phyloP scores from a whole-genome alignment of 2,888 invertebrate species.

The Acrobasis repandana region DNA sequence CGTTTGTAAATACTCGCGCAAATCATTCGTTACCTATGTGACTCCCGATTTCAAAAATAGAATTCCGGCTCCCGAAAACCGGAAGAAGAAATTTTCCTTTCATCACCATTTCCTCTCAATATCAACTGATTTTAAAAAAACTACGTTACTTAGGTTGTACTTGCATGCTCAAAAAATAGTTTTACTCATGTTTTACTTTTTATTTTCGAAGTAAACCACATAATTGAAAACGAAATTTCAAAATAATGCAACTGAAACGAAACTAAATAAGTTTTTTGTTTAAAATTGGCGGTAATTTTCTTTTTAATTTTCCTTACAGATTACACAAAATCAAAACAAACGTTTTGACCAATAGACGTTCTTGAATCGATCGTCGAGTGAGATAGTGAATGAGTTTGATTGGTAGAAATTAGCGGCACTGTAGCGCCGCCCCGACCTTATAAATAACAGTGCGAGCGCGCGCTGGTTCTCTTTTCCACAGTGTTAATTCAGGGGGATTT shows the following conservation, averaged over 20 bases:
- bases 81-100: no score
- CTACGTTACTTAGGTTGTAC: no score
- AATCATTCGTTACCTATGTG: no score
- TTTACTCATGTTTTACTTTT: no score
- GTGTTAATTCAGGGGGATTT: constrained; percentile 76
- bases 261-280: constrained; percentile 29
- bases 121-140: no score
- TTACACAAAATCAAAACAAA: constrained; percentile 70
- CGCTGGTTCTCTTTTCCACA: constrained; percentile 88
- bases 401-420: constrained; percentile 53
- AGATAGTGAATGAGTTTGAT: constrained; percentile 44
- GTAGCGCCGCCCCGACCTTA: constrained; percentile 83
- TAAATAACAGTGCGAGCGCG: constrained; percentile 84
- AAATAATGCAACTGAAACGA: not conserved
- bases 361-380: constrained; percentile 38
- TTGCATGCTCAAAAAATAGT: no score
- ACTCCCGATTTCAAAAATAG: no score
- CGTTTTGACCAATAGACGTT: constrained; percentile 62
- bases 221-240: no score
- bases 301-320: constrained; percentile 50
- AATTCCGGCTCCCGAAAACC: no score
- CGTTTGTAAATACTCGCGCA: no score
- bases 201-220: no score
- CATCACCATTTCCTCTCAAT: no score
- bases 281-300: constrained; percentile 45